A percentile compares a stretch with the other conserved stretches of the same genome.
Evolutionary conservation across 2,797 vertebrate species (phyloP).

Genomic region (Cyclura pinguis): DNA sequence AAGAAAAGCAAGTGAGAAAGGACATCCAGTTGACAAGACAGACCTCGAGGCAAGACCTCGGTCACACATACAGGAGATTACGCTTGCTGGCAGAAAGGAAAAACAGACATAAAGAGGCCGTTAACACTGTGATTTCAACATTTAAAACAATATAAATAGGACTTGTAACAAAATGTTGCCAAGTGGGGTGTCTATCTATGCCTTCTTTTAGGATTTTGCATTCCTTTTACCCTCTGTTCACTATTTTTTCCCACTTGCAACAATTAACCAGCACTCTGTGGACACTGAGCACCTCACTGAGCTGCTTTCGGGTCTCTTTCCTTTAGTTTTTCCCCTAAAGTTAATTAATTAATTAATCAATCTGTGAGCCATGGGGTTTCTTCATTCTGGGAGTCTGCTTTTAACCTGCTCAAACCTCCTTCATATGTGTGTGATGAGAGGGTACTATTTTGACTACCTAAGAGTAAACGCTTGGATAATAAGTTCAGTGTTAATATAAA

Average conservation of each 20-base stretch:
- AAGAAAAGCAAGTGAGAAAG: conserved; percentile 16
- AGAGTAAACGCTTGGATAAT: background rate
- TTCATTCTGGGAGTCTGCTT: too few species aligned
- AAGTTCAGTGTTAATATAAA: background rate
- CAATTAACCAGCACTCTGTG: background rate
- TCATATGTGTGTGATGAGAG: background rate
- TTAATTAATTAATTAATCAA: too few species aligned
- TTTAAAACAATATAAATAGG: background rate
- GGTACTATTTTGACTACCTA: background rate
- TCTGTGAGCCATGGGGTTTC: background rate
- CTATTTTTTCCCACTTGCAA: background rate
- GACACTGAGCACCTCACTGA: background rate
- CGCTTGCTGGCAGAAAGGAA: background rate
- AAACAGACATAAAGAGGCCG: background rate
- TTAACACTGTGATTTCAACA: background rate
- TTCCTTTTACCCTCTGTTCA: background rate
- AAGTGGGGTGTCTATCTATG: background rate
- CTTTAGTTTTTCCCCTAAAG: background rate
- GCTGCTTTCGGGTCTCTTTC: too few species aligned
- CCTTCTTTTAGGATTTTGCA: background rate
- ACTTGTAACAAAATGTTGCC: background rate
- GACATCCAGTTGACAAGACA: background rate
- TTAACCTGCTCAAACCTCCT: background rate
- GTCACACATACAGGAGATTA: background rate
- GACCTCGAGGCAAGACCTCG: background rate